Base-by-base conservation (phyloP, 2,113 vertebrate genomes). In the Athene cunicularia region DNA sequence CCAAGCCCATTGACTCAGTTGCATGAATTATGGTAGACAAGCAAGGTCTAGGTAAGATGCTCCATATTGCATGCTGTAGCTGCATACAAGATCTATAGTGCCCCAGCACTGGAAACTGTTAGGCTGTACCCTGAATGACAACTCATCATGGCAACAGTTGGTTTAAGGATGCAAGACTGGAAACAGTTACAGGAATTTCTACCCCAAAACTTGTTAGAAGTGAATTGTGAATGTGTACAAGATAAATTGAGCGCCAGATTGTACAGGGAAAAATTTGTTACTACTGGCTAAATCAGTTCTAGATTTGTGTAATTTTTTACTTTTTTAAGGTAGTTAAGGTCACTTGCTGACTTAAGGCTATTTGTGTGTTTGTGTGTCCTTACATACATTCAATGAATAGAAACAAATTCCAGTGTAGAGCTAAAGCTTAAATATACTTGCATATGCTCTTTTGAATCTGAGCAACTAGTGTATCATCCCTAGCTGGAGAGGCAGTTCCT, bases 291-390 rank as follows among this genome's bases (percentile, higher is more conserved):
- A 79, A 73, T 90, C 22, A 49, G 19, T 74, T 59, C 37, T 41
- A 43, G 23, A 14, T 9, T 35, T 71, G 11, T 80, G 49, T 28
- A 19, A 23, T 8, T 70, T 81, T 86, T 68, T 52, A 12, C 8
- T 21, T 79, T 77, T 41, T 85, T 86, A 30, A 49, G 30, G 9
- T 59, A 26, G 6, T 6, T 50, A 33, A 9, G 12, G 70, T 79
- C 33, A 24, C 30, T 62, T 77, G 11, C 64, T 74, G 14, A 37
- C 14, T 62, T 73, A 35, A 70, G 50, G 9, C 17, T 88, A 14
- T 5, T 52, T 2, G 0, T 71, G 43, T 74, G 17, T 5, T 52
- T 2, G 0, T 71, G 43, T 74, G 26, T 81, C 47, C 27, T 76
- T 59, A 22, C 33, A 13, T 20, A n/a, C 5, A 33, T 87, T 67